phyloP scores from a whole-genome alignment of 2,888 invertebrate genomes.

The Archaeoteleia sp. region DNA sequence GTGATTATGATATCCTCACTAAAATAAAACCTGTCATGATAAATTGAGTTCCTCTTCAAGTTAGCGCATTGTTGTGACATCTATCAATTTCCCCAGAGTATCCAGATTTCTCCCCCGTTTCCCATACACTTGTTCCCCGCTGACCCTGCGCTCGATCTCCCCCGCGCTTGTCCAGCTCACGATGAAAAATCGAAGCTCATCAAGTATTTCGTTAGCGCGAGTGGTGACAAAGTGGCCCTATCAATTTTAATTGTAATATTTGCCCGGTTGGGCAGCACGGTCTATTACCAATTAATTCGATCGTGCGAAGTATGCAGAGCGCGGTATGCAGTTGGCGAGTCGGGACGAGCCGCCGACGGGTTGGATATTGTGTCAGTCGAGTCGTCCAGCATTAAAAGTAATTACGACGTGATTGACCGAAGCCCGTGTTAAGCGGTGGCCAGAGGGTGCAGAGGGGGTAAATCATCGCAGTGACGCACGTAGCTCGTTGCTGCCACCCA shows the following conservation, averaged over 20 bases:
- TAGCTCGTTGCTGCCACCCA: constrained; percentile 74
- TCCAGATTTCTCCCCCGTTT: too few relatives aligned
- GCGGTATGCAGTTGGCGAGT: constrained; percentile 62
- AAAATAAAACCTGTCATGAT: too few relatives aligned
- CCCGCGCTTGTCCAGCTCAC: constrained; percentile 18
- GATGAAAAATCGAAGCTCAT: not conserved
- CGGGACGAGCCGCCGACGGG: constrained; percentile 67
- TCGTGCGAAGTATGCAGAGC: constrained; percentile 73
- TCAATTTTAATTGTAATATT: constrained; percentile 72
- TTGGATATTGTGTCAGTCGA: constrained; percentile 74
- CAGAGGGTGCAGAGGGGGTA: constrained; percentile 65
- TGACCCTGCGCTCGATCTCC: constrained; percentile 26
- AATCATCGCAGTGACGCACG: constrained; percentile 74
- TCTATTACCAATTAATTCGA: constrained; percentile 74
- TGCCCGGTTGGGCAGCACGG: constrained; percentile 64
- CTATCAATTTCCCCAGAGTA: too few relatives aligned
- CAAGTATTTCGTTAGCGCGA: constrained; percentile 8
- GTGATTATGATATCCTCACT: too few relatives aligned
- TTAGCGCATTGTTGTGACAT: too few relatives aligned
- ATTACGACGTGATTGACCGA: constrained; percentile 75
- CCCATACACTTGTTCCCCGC: too few relatives aligned
- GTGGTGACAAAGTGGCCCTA: constrained; percentile 67
- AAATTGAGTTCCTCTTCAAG: too few relatives aligned
- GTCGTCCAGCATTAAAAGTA: constrained; percentile 74
- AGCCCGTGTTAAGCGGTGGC: constrained; percentile 66